These are phyloP conservation scores for Heliocidaris tuberculata DNA, from an alignment of 35 echinoderm and acorn worm genomes.

Conservation along the genomic window DNA sequence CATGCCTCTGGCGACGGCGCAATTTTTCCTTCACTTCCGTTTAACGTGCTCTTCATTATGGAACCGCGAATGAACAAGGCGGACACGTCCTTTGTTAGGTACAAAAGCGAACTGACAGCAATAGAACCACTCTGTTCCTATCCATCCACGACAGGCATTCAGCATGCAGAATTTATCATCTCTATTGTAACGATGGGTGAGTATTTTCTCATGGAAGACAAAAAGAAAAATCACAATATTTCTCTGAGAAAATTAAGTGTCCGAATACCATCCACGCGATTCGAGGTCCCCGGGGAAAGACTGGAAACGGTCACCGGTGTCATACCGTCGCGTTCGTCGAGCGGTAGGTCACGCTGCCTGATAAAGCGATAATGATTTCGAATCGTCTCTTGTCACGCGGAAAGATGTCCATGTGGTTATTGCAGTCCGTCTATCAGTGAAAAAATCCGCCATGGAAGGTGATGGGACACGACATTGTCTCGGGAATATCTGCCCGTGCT, in stretches of 20 bases:
- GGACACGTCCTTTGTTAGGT: no score
- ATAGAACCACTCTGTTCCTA: no score
- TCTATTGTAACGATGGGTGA: not conserved
- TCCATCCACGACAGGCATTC: no score
- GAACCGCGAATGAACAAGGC: no score
- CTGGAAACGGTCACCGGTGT: not conserved
- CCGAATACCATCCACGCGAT: not conserved
- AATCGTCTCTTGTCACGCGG: not conserved
- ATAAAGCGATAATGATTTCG: not conserved
- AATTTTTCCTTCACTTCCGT: not conserved
- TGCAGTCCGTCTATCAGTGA: slow-evolving; percentile 25
- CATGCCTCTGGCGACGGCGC: not conserved
- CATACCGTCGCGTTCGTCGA: not conserved
- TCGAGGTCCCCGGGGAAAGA: not conserved
- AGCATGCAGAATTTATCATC: no score
- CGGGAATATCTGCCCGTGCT: slow-evolving; percentile 75
- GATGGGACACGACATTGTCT: slow-evolving; percentile 73
- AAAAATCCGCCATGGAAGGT: slow-evolving; percentile 88
- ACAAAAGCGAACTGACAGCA: no score
- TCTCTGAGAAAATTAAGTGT: not conserved
- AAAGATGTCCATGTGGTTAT: not conserved
- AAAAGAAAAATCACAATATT: not conserved
- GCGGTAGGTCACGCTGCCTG: not conserved
- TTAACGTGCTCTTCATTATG: no score
- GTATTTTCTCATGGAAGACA: not conserved